These are phyloP conservation scores for Pachliopta kotzebuea DNA, from an alignment of 2,888 invertebrate genomes.

Conservation along the genomic window DNA sequence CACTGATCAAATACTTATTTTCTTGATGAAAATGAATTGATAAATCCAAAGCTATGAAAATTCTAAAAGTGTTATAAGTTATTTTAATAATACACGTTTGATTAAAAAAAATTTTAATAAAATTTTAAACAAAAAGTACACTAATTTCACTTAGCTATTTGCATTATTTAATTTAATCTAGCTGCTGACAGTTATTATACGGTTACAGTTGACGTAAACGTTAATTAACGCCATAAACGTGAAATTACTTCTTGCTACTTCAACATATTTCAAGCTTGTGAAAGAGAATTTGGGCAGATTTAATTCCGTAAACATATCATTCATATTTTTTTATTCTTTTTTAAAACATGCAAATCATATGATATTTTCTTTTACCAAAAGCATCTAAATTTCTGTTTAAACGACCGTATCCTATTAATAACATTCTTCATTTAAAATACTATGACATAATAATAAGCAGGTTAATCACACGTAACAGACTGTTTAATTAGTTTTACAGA, in stretches of 20 bases:
- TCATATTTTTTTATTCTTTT: background rate
- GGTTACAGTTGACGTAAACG: slow-evolving; percentile 17
- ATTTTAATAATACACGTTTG: no score
- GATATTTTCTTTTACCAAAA: no score
- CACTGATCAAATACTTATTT: background rate
- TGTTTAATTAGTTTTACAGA: no score
- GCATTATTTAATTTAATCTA: slow-evolving; percentile 12
- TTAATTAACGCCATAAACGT: slow-evolving; percentile 17
- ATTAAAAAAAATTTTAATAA: background rate
- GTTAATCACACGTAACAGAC: no score
- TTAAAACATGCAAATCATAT: background rate
- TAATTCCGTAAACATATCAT: slow-evolving; percentile 7
- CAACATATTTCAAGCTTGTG: slow-evolving; percentile 16
- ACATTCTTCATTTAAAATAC: no score
- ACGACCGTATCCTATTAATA: no score
- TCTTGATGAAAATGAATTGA: background rate
- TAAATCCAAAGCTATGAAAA: no score
- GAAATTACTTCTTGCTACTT: slow-evolving; percentile 20
- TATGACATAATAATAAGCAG: no score
- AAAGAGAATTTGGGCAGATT: slow-evolving; percentile 13
- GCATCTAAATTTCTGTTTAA: no score
- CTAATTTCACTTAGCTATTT: slow-evolving; percentile 5
- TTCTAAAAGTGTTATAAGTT: no score
- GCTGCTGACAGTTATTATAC: slow-evolving; percentile 13
- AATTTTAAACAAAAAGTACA: background rate